Conservation (phyloP, 2,888 invertebrate genomes). For the Drosophila parthenogenetica region DNA sequence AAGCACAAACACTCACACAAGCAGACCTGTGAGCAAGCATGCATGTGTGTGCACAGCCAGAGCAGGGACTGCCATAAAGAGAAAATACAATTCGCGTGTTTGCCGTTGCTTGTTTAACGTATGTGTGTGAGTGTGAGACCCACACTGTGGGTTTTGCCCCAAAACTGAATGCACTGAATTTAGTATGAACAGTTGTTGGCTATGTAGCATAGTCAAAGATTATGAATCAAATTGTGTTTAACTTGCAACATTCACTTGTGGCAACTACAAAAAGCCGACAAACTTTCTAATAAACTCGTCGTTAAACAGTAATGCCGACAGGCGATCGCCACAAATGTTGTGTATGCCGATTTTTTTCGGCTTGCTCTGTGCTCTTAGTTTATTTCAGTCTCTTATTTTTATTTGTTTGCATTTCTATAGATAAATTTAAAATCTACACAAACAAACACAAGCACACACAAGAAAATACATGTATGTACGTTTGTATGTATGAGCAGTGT, state of each 20-base stretch:
- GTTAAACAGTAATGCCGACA: constrained; percentile 14
- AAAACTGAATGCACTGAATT: constrained; percentile 19
- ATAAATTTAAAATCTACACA: neutral
- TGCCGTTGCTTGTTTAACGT: constrained; percentile 28
- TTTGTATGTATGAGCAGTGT: neutral
- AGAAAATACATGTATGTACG: neutral
- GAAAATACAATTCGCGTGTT: constrained; percentile 43
- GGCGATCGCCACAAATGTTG: constrained; percentile 20
- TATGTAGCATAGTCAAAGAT: constrained; percentile 10
- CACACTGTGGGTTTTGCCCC: constrained; percentile 31
- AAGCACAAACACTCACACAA: neutral
- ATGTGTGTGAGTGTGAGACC: constrained; percentile 1
- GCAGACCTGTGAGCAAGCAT: neutral
- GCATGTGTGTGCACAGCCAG: constrained; percentile 2
- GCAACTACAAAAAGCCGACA: constrained; percentile 49
- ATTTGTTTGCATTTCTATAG: constrained; percentile 25
- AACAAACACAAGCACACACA: neutral
- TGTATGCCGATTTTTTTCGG: neutral
- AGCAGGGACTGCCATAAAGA: constrained; percentile 28
- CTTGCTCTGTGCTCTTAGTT: constrained; percentile 8
- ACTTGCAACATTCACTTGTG: constrained; percentile 17
- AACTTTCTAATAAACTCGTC: constrained; percentile 70
- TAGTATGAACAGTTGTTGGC: constrained; percentile 15
- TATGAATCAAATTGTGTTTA: constrained; percentile 35
- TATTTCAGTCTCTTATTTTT: neutral